These are phyloP conservation scores for Clavelina lepadiformis DNA, from an alignment of 23 tunicate species.

Conservation along the genomic window DNA sequence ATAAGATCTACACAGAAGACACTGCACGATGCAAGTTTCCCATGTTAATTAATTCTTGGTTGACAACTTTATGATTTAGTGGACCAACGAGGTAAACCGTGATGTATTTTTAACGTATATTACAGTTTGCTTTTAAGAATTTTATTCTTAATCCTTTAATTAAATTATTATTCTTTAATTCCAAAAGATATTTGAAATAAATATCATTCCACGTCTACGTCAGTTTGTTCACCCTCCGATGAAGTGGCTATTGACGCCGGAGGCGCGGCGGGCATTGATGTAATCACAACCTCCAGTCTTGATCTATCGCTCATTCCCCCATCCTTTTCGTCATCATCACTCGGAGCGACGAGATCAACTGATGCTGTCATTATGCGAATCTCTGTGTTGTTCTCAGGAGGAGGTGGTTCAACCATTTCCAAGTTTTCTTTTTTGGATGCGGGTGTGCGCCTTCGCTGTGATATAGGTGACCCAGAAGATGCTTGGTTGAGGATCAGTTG, in stretches of 20 bases:
- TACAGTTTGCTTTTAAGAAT: too few species aligned
- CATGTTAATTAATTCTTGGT: too few species aligned
- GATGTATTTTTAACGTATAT: too few species aligned
- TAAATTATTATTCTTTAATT: too few species aligned
- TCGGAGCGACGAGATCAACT: constrained; percentile 15
- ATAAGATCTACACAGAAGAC: too few species aligned
- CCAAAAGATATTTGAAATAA: too few species aligned
- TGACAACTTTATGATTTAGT: too few species aligned
- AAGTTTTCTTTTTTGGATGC: neutral
- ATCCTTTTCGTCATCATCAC: constrained; percentile 1
- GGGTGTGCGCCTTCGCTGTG: neutral
- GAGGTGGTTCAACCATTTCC: neutral
- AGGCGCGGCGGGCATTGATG: constrained; percentile 40
- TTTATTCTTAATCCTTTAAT: too few species aligned
- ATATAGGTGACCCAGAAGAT: neutral
- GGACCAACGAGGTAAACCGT: too few species aligned
- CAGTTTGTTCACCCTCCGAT: constrained; percentile 20
- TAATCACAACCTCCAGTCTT: constrained; percentile 42
- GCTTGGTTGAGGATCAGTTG: constrained; percentile 12
- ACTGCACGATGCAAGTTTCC: too few species aligned
- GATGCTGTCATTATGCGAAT: constrained; percentile 27
- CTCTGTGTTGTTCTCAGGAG: constrained; percentile 10
- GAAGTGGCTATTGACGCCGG: constrained; percentile 23
- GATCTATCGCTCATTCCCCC: constrained; percentile 14
- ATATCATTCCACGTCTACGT: too few species aligned